A percentile compares a stretch with the other conserved stretches of the same genome.
phyloP scores from a whole-genome alignment of 2,888 invertebrate species.

The Alloplasta piceator region DNA sequence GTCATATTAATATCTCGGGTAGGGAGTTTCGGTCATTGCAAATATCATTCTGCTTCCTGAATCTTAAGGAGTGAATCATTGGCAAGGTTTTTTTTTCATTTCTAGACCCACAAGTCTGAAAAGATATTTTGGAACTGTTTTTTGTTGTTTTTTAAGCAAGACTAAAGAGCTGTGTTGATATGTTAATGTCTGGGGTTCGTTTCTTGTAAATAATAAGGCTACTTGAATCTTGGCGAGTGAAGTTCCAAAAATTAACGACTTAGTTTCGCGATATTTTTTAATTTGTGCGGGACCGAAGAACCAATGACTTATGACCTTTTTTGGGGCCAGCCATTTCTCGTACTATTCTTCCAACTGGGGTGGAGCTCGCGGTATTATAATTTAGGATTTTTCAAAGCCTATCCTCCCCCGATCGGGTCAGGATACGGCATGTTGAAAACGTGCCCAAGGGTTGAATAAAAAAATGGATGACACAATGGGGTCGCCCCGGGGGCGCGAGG shows the following conservation, averaged over 20 bases:
- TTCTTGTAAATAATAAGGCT: no score
- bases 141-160: neutral
- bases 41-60: neutral
- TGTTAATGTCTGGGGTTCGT: neutral
- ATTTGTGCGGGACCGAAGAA: neutral
- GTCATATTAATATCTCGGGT: neutral
- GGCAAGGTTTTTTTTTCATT: no score
- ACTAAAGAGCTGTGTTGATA: neutral
- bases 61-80: no score
- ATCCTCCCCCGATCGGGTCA: constrained; percentile 51
- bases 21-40: neutral
- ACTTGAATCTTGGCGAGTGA: no score
- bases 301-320: constrained; percentile 22
- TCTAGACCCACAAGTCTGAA: neutral
- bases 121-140: neutral
- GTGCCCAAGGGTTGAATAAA: constrained; percentile 52
- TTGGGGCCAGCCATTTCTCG: constrained; percentile 25
- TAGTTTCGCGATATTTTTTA: neutral
- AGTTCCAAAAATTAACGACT: neutral
- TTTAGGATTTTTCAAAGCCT: constrained; percentile 37
- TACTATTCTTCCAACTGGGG: constrained; percentile 38
- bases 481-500: constrained; percentile 35
- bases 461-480: constrained; percentile 54
- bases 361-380: constrained; percentile 44
- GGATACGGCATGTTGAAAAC: constrained; percentile 27